Conservation (phyloP, 2,888 invertebrate species). For the Gisinianus flammeolus region DNA sequence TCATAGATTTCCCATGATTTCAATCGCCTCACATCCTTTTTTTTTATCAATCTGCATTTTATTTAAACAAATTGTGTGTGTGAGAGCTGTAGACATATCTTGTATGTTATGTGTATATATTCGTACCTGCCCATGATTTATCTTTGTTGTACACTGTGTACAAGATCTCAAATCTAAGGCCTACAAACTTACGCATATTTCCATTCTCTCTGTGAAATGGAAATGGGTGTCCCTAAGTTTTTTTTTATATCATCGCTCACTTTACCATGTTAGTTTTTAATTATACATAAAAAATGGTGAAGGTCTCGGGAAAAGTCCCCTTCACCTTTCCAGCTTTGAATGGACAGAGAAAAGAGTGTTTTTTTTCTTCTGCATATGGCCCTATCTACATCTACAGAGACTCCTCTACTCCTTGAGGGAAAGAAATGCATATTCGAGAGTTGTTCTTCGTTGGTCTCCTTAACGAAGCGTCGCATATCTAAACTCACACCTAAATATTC, state of each 20-base stretch:
- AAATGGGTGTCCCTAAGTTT: background rate
- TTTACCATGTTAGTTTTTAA: conserved; percentile 25
- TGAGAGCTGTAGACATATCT: too few species aligned
- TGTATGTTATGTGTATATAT: too few species aligned
- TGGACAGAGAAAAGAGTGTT: background rate
- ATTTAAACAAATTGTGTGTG: too few species aligned
- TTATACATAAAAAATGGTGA: conserved; percentile 23
- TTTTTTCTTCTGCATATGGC: background rate
- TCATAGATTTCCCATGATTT: background rate
- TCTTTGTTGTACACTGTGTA: too few species aligned
- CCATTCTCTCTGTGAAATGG: background rate
- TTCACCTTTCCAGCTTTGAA: conserved; percentile 10
- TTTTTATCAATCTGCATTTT: background rate
- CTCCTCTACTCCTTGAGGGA: background rate
- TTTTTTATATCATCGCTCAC: too few species aligned
- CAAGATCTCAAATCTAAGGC: too few species aligned
- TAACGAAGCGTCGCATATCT: too few species aligned
- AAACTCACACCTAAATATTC: conserved; percentile 14
- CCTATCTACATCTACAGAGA: background rate
- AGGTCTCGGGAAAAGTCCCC: background rate
- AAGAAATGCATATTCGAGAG: too few species aligned
- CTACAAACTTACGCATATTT: background rate
- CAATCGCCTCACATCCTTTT: background rate
- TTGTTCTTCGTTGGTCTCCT: background rate
- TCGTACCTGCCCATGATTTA: conserved; percentile 5